Percentiles rank a stretch among this genome's conserved stretches.
These are phyloP conservation scores for Platycnemis pennipes DNA, from an alignment of 2,888 invertebrate species.

Conservation along the genomic window DNA sequence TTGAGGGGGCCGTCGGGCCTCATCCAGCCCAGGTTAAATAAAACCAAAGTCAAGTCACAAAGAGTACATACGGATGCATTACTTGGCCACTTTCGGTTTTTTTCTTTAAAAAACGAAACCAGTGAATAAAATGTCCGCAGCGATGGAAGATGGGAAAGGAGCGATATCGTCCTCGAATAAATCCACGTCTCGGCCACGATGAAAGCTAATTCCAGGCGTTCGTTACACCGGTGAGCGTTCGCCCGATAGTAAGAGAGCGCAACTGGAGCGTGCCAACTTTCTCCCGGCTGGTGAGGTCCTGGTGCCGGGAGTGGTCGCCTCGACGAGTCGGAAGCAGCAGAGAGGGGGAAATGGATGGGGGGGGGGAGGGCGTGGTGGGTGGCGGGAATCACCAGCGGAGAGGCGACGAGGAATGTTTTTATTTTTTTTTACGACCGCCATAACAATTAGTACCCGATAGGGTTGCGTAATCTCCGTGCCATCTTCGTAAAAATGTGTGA, in stretches of 20 bases:
- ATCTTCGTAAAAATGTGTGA: neutral
- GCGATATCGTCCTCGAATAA: neutral
- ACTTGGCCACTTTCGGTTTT: neutral
- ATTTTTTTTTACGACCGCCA: neutral
- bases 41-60: no score
- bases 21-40: no score
- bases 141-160: neutral
- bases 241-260: constrained; percentile 25
- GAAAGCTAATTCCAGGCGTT: constrained; percentile 28
- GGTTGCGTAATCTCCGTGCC: neutral
- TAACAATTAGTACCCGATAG: neutral
- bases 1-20: no score
- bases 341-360: neutral
- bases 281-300: neutral
- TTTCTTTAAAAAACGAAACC: neutral
- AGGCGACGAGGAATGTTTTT: neutral
- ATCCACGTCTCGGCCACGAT: neutral
- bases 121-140: neutral
- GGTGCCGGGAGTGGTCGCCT: neutral
- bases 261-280: constrained; percentile 35
- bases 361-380: neutral
- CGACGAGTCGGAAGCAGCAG: neutral
- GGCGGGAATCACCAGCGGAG: neutral
- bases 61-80: neutral
- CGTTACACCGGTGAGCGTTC: constrained; percentile 4